Conservation (phyloP, 2,797 vertebrate genomes). For the Enteromius unitaeniatus region DNA sequence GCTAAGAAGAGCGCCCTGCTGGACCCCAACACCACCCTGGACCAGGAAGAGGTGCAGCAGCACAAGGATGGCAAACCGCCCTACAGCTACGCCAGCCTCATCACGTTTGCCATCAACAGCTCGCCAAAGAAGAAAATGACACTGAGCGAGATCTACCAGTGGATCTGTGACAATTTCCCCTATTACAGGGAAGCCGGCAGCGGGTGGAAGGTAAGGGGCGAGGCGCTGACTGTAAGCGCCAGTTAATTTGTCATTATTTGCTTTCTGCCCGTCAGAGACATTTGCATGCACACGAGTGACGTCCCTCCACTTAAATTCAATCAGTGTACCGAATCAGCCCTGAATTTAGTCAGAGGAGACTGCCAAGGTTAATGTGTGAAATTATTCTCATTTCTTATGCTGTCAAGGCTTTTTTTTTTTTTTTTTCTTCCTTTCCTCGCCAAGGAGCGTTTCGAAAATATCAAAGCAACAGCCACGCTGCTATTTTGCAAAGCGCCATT, state of each 20-base stretch:
- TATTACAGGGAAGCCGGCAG: constrained; percentile 94
- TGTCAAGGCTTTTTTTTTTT: constrained; percentile 53
- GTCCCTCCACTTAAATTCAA: constrained; percentile 60
- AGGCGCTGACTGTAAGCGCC: constrained; percentile 10
- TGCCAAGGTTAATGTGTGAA: constrained; percentile 60
- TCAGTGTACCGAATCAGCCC: constrained; percentile 60
- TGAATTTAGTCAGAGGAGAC: constrained; percentile 58
- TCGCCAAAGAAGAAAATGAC: constrained; percentile 97
- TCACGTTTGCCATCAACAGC: constrained; percentile 94
- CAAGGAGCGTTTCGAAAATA: constrained; percentile 52
- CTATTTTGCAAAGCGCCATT: constrained; percentile 49
- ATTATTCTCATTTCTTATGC: constrained; percentile 58
- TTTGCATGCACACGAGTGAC: constrained; percentile 59
- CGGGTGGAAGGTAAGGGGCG: constrained; percentile 89
- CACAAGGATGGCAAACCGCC: constrained; percentile 94
- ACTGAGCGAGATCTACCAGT: constrained; percentile 94
- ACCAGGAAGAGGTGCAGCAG: constrained; percentile 93
- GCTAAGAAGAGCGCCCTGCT: constrained; percentile 87
- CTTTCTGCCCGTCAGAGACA: constrained; percentile 52
- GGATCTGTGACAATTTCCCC: constrained; percentile 96
- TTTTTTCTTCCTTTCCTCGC: constrained; percentile 20
- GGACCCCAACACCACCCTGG: constrained; percentile 90
- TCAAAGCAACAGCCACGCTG: constrained; percentile 50
- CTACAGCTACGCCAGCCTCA: constrained; percentile 94
- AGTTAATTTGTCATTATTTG: constrained; percentile 48